A percentile compares a stretch with the other conserved stretches of the same genome.
These are phyloP conservation scores for Tragopan temminckii DNA, from an alignment of 2,797 vertebrate genomes.

Conservation along the genomic window DNA sequence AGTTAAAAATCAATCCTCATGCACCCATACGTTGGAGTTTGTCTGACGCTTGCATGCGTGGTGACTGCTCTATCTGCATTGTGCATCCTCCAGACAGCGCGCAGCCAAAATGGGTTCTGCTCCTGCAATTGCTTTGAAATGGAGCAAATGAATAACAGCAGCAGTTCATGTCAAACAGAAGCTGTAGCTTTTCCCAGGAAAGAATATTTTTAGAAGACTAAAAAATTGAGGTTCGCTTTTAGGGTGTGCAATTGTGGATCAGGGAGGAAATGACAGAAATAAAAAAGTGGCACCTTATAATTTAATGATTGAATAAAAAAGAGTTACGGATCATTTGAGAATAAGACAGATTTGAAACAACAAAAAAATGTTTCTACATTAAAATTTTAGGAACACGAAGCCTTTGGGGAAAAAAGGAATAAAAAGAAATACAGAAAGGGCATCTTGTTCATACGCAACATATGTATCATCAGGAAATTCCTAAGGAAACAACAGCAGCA, in stretches of 20 bases:
- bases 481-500: slow-evolving; percentile 34
- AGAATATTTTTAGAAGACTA: slow-evolving; percentile 8
- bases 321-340: slow-evolving; percentile 15
- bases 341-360: background rate
- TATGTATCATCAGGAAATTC: slow-evolving; percentile 8
- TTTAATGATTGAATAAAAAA: slow-evolving; percentile 6
- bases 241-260: background rate
- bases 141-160: background rate
- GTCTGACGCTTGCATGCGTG: accelerated
- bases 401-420: background rate
- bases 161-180: background rate
- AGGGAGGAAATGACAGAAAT: background rate
- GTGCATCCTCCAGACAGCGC: accelerated
- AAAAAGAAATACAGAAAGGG: slow-evolving; percentile 8
- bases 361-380: background rate
- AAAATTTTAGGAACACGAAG: slow-evolving; percentile 9
- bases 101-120: background rate
- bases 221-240: background rate
- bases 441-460: background rate
- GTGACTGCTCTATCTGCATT: too few species aligned
- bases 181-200: background rate
- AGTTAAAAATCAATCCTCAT: accelerated
- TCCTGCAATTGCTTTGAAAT: background rate
- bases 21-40: accelerated
- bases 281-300: slow-evolving; percentile 19